These are phyloP conservation scores for Papilio demoleus DNA, from an alignment of 2,888 invertebrate species.

Conservation along the genomic window DNA sequence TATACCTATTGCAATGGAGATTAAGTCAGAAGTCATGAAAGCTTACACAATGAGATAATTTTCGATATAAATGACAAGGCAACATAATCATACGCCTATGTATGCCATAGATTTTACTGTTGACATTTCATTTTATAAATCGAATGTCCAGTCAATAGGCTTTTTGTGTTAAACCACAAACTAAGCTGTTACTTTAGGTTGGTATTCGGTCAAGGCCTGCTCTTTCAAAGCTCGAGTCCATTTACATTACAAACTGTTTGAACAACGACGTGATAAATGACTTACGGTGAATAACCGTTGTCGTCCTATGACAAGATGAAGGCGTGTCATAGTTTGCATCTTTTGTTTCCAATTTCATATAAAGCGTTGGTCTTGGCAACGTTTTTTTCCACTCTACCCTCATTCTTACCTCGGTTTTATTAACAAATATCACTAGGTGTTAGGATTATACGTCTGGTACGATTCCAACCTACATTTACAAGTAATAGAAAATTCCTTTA, in stretches of 20 bases:
- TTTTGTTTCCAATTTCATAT: background rate
- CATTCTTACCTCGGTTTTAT: no score
- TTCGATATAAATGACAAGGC: no score
- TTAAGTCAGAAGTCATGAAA: no score
- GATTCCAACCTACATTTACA: slow-evolving; percentile 17
- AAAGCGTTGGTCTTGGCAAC: no score
- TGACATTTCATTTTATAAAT: slow-evolving; percentile 4
- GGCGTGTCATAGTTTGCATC: slow-evolving; percentile 1
- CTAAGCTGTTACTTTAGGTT: background rate
- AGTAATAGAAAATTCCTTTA: slow-evolving; percentile 33
- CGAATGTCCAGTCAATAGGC: slow-evolving; percentile 9
- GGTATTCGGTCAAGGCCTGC: slow-evolving; percentile 22
- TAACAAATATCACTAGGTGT: slow-evolving; percentile 2
- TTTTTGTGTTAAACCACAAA: slow-evolving; percentile 1
- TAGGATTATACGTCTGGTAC: background rate
- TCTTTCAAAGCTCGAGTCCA: slow-evolving; percentile 13
- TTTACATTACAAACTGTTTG: slow-evolving; percentile 22
- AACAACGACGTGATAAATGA: slow-evolving; percentile 34
- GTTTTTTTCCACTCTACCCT: no score
- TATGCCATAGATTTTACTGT: background rate
- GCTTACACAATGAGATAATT: background rate
- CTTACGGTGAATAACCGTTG: slow-evolving; percentile 8
- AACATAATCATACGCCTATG: no score
- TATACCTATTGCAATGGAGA: no score
- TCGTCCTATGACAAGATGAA: background rate